Percentiles rank a stretch among this genome's conserved stretches.
Conservation (phyloP, 2,797 vertebrate species). For the Acanthiza pusilla region DNA sequence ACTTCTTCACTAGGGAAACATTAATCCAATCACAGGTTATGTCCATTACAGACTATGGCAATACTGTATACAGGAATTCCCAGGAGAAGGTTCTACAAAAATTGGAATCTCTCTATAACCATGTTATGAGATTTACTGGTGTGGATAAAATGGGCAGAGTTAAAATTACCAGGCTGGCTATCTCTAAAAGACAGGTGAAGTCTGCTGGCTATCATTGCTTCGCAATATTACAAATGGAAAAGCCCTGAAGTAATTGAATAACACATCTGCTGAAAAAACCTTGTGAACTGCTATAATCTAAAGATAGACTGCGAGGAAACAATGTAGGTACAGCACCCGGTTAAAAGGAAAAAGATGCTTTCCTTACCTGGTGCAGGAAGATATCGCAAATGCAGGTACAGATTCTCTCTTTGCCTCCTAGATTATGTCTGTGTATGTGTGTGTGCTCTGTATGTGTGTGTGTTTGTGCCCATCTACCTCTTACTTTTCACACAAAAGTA, state of each 20-base stretch:
- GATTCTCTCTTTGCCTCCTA: constrained; percentile 6
- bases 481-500: background rate
- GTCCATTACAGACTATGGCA: constrained; percentile 68
- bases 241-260: constrained; percentile 72
- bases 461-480: background rate
- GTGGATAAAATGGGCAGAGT: constrained; percentile 70
- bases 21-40: constrained; percentile 72
- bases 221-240: constrained; percentile 68
- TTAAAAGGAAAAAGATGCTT: constrained; percentile 32
- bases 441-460: background rate
- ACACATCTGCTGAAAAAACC: constrained; percentile 63
- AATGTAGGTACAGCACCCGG: constrained; percentile 1
- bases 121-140: constrained; percentile 71
- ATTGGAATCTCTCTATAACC: constrained; percentile 69
- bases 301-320: constrained; percentile 61
- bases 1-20: constrained; percentile 68
- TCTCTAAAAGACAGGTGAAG: constrained; percentile 71
- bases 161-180: constrained; percentile 70
- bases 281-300: constrained; percentile 54
- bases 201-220: constrained; percentile 67
- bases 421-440: background rate
- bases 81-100: constrained; percentile 63
- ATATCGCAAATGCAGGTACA: background rate
- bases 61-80: constrained; percentile 69
- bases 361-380: constrained; percentile 32